These are phyloP conservation scores for Rotaria magnacalcarata DNA, from an alignment of 2,888 invertebrate genomes.

Conservation along the genomic window DNA sequence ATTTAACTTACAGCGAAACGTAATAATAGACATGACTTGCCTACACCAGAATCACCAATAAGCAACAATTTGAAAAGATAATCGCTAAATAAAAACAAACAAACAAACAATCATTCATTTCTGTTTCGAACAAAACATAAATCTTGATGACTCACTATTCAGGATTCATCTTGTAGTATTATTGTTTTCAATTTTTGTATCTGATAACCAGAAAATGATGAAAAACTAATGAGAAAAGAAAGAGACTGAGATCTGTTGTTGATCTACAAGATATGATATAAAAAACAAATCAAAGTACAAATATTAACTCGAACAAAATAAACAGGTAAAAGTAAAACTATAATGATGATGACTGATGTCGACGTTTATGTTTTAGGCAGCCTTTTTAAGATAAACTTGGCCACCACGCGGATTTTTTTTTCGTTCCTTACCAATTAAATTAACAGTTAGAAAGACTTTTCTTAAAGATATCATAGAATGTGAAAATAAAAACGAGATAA, in stretches of 20 bases:
- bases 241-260: neutral
- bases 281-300: neutral
- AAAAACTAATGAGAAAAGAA: neutral
- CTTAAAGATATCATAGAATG: neutral
- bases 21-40: slow-evolving; percentile 66
- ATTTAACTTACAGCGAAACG: slow-evolving; percentile 53
- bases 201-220: neutral
- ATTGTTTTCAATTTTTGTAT: neutral
- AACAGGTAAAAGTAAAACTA: neutral
- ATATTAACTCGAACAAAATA: neutral
- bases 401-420: neutral
- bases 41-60: slow-evolving; percentile 96
- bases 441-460: neutral
- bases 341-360: neutral
- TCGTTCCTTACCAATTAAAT: too few relatives aligned
- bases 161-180: slow-evolving; percentile 10
- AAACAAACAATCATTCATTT: too few relatives aligned
- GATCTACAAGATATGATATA: neutral
- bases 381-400: neutral
- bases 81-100: slow-evolving; percentile 59
- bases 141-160: neutral
- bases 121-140: neutral
- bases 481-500: slow-evolving; percentile 7
- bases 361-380: neutral
- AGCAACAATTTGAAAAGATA: slow-evolving; percentile 95